Evolutionary conservation across 2,113 vertebrate genomes (phyloP).

Genomic region (Thomomys bottae): DNA sequence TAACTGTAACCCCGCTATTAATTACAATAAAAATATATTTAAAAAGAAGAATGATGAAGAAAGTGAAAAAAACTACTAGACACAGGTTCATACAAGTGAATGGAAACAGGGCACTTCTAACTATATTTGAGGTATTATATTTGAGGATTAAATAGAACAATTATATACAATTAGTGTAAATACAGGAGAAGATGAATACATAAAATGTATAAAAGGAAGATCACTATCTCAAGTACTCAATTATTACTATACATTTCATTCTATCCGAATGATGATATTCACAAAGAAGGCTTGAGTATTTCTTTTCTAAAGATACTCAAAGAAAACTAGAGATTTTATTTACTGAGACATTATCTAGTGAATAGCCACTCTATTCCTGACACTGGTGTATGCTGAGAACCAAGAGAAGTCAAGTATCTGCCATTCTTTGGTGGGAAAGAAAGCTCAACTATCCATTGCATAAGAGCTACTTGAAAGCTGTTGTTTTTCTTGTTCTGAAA

Average conservation of each 20-base stretch:
- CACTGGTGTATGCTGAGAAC: background rate
- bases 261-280: conserved; percentile 1
- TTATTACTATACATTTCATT: background rate
- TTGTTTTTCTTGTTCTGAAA: no score
- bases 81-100: conserved; percentile 5
- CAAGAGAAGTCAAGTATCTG: background rate
- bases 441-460: background rate
- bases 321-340: background rate
- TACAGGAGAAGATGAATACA: background rate
- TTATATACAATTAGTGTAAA: background rate
- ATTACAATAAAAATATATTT: no score
- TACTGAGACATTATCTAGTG: background rate
- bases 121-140: background rate
- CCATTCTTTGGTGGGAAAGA: background rate
- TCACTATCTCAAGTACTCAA: background rate
- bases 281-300: background rate
- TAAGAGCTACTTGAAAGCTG: background rate
- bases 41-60: no score
- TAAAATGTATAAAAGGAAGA: background rate
- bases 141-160: background rate
- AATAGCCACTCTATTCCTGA: background rate
- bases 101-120: background rate
- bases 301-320: background rate
- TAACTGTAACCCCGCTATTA: no score
- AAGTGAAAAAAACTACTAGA: no score